Base-by-base conservation (phyloP, 2,888 invertebrate genomes). In the Agrilus mali region DNA sequence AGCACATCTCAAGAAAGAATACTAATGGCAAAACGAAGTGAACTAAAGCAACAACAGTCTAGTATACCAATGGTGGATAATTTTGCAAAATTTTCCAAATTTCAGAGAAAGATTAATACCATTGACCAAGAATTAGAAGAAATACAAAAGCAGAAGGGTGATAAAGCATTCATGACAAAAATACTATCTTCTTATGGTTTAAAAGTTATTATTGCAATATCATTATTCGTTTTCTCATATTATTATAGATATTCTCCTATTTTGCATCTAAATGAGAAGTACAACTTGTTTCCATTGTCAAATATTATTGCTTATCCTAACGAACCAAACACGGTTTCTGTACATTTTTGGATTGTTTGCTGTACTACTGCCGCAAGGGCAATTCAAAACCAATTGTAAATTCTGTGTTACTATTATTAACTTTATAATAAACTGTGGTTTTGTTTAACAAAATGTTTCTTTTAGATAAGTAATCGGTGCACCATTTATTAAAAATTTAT, bases 31-130 rank as follows among this genome's bases (percentile, higher is more conserved):
- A 64, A 72, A 55, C 64, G 72, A 33, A 38, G 60, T 32, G 60
- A 62, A 50, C 60, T 75, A 3, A 72, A 70, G 56, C 53, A 55
- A 2, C 67, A 72, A 50, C 76, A 76, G 53, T 65, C 67, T 42
- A 50, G 55, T 7, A 60, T 75, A 45, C 73, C 71, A 7, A 74
- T 76, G 66, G 73, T 73, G 46, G 74, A 76, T 50, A 70, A 75
- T 50, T 78, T 78, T 62, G 75, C 75, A 6, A 70, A 72, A 32
- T 74, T 72, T 57, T 73, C 76, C 2, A 76, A 73, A 59, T 49
- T 77, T 32, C 77, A 77, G 56, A 63, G 77, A 36, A 72, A 67
- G 60, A 73, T 78, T 16, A 73, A 71, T 50, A 68, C 63, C 51
- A 55, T 77, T n/a, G 73, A 75, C 53, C 59, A 57, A 44, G 58